Percentiles rank a stretch among this genome's conserved stretches.
phyloP scores from a whole-genome alignment of 1,140 invertebrate species.

The Thaumetopoea pityocampa region DNA sequence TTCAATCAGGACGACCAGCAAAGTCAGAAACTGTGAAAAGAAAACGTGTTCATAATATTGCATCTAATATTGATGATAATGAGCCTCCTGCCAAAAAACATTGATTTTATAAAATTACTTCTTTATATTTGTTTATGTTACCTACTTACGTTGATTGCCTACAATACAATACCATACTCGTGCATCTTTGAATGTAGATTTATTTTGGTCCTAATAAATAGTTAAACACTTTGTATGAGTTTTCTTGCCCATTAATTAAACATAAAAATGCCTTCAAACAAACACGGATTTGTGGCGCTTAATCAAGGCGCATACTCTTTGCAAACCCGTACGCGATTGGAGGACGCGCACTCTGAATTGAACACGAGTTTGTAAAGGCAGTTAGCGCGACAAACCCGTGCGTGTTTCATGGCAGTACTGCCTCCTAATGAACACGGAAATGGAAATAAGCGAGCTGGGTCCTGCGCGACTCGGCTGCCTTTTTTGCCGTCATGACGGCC shows the following conservation, averaged over 20 bases:
- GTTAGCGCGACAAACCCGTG: not conserved
- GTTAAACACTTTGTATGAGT: not conserved
- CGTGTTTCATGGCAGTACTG: constrained; percentile 3
- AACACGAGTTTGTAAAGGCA: not conserved
- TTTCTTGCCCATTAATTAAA: not conserved
- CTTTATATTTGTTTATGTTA: not conserved
- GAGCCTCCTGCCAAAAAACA: constrained; percentile 1
- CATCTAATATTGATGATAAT: not conserved
- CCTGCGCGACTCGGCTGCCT: no score
- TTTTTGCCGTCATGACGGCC: no score
- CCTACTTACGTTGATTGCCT: no score
- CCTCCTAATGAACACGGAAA: constrained; percentile 4
- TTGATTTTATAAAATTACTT: not conserved
- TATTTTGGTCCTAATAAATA: constrained; percentile 1
- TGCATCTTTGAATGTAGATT: no score
- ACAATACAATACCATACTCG: no score
- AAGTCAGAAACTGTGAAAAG: constrained; percentile 2
- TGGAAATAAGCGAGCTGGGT: constrained; percentile 3
- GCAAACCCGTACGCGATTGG: no score
- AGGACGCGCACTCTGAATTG: not conserved
- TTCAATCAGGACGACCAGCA: constrained; percentile 1
- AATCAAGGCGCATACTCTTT: no score
- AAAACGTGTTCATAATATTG: constrained; percentile 2
- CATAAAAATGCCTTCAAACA: not conserved
- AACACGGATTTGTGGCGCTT: constrained; percentile 1